Evolutionary conservation across 2,888 invertebrate species (phyloP).

Genomic region (Athalia cordata): DNA sequence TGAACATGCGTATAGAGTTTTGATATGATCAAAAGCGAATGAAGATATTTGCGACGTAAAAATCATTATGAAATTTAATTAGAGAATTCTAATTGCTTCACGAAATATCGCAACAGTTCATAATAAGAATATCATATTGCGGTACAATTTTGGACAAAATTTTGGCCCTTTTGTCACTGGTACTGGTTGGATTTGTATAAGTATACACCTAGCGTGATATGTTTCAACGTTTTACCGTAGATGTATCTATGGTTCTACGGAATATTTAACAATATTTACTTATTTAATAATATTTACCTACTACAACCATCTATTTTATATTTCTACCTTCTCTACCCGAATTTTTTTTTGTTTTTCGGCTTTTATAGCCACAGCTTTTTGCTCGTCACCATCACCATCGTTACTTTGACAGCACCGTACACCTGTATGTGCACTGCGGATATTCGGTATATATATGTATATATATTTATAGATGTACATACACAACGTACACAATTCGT

Average conservation of each 20-base stretch:
- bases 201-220: constrained; percentile 7
- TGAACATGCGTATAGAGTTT: too few species aligned
- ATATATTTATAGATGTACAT: too few species aligned
- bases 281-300: too few species aligned
- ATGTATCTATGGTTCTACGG: background rate
- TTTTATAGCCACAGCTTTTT: background rate
- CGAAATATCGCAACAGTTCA: background rate
- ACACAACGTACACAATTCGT: background rate
- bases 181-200: background rate
- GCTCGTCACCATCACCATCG: background rate
- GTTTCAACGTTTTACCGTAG: background rate
- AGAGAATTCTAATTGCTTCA: background rate
- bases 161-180: background rate
- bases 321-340: background rate
- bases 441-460: too few species aligned
- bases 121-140: background rate
- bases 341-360: background rate
- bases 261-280: too few species aligned
- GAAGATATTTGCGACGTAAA: too few species aligned
- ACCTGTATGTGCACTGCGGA: too few species aligned
- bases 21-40: too few species aligned
- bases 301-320: constrained; percentile 28
- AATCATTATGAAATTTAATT: background rate
- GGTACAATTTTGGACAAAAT: background rate
- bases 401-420: background rate